A percentile compares a stretch with the other conserved stretches of the same genome.
These are phyloP conservation scores for Mesitornis unicolor DNA, from an alignment of 2,113 vertebrate species.

Conservation along the genomic window DNA sequence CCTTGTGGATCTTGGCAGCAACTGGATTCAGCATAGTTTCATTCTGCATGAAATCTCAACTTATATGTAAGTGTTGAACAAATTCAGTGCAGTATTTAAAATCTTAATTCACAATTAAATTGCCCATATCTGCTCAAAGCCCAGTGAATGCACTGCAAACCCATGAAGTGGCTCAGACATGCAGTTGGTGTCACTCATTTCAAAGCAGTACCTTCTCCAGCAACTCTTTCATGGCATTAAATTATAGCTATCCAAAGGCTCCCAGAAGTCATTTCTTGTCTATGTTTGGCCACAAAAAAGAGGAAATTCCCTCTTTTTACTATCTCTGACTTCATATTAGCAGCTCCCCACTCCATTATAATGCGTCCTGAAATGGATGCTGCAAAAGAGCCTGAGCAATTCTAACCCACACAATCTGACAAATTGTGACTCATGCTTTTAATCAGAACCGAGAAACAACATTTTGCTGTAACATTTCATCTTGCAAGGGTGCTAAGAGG, in stretches of 20 bases:
- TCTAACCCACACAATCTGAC: neutral
- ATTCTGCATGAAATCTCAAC: neutral
- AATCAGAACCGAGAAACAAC: slow-evolving; percentile 38
- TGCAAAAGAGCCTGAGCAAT: neutral
- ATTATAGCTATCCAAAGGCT: neutral
- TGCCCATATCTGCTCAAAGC: neutral
- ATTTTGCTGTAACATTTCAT: slow-evolving; percentile 11
- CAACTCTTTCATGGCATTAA: neutral
- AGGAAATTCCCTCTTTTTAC: slow-evolving; percentile 26
- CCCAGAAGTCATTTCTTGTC: neutral
- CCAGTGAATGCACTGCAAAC: neutral
- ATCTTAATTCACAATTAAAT: neutral
- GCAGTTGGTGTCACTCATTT: neutral
- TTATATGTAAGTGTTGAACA: neutral
- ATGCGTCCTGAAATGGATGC: neutral
- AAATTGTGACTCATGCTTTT: slow-evolving; percentile 56
- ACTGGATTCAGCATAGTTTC: neutral
- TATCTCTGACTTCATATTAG: neutral
- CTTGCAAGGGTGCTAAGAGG: neutral
- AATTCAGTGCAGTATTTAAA: neutral
- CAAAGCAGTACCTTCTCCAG: neutral
- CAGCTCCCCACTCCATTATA: neutral
- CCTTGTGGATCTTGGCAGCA: neutral
- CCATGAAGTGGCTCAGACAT: neutral
- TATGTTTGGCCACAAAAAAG: neutral